Conservation (phyloP, 1,140 invertebrate genomes). For the Goniozus legneri region DNA sequence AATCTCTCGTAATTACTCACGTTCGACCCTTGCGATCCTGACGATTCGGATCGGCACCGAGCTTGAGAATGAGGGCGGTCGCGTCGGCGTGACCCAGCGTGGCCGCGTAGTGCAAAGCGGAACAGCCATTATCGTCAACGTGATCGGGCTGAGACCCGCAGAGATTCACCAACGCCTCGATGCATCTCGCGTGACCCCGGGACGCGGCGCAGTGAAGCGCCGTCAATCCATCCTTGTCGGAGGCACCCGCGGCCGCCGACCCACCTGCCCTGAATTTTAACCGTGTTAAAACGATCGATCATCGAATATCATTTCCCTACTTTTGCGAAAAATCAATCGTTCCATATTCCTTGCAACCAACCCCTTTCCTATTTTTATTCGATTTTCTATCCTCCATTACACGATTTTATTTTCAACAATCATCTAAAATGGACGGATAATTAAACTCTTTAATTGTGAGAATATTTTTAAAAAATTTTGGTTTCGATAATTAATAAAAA, state of each 20-base stretch:
- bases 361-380: too few species aligned
- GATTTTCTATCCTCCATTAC: too few species aligned
- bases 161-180: slow-evolving; percentile 85
- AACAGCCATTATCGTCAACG: slow-evolving; percentile 87
- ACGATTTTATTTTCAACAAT: too few species aligned
- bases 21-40: slow-evolving; percentile 90
- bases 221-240: slow-evolving; percentile 72
- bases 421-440: too few species aligned
- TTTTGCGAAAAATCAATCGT: too few species aligned
- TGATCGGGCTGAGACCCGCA: slow-evolving; percentile 82
- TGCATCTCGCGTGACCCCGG: slow-evolving; percentile 87
- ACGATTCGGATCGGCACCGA: slow-evolving; percentile 86
- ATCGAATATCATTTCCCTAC: too few species aligned
- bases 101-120: slow-evolving; percentile 93
- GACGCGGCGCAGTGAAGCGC: slow-evolving; percentile 95
- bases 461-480: too few species aligned
- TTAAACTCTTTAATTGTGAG: too few species aligned
- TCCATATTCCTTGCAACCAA: too few species aligned
- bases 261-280: slow-evolving; percentile 42
- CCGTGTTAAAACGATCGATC: not conserved
- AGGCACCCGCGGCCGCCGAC: slow-evolving; percentile 44
- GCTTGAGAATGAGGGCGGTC: slow-evolving; percentile 80
- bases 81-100: slow-evolving; percentile 93
- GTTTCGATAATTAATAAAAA: too few species aligned
- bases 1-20: too few species aligned